Percentiles rank a stretch among this genome's conserved stretches.
phyloP scores from a whole-genome alignment of 2,113 vertebrate genomes.

The Pseudorhombus dupliciocellatus region DNA sequence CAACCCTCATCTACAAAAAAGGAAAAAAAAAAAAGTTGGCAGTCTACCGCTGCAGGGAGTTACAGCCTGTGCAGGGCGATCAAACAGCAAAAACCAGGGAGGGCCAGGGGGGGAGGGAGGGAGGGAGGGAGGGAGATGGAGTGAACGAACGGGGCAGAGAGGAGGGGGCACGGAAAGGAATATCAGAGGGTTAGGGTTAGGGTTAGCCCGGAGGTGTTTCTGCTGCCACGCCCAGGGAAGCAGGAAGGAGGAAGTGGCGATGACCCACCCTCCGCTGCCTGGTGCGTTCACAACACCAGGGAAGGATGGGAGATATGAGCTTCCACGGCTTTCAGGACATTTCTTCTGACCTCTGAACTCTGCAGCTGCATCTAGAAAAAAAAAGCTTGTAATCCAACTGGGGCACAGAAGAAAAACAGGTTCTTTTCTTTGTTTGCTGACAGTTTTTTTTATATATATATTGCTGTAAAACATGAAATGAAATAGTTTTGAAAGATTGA shows the following conservation, averaged over 20 bases:
- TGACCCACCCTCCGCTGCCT: constrained; percentile 27
- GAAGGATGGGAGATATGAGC: constrained; percentile 24
- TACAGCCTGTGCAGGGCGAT: constrained; percentile 45
- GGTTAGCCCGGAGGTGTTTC: constrained; percentile 68
- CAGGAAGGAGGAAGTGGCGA: constrained; percentile 42
- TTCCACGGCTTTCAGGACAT: constrained; percentile 1
- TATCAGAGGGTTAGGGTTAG: constrained; percentile 40
- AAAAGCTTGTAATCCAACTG: background rate
- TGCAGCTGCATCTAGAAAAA: background rate
- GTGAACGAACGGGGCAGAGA: background rate
- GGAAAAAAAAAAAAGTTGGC: constrained; percentile 22
- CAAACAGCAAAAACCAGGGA: constrained; percentile 46
- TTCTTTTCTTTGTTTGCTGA: background rate
- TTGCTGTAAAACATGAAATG: background rate
- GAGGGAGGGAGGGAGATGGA: background rate
- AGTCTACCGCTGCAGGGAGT: constrained; percentile 32
- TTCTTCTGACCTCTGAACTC: constrained; percentile 30
- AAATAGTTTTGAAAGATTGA: background rate
- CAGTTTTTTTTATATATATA: background rate
- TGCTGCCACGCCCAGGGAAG: constrained; percentile 58
- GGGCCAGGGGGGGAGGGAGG: background rate
- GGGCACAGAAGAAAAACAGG: background rate
- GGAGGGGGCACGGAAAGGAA: constrained; percentile 25
- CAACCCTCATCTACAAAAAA: constrained; percentile 24
- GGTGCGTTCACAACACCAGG: constrained; percentile 52